Conservation (phyloP, 2,113 vertebrate genomes). For the Sakesphorus luctuosus region DNA sequence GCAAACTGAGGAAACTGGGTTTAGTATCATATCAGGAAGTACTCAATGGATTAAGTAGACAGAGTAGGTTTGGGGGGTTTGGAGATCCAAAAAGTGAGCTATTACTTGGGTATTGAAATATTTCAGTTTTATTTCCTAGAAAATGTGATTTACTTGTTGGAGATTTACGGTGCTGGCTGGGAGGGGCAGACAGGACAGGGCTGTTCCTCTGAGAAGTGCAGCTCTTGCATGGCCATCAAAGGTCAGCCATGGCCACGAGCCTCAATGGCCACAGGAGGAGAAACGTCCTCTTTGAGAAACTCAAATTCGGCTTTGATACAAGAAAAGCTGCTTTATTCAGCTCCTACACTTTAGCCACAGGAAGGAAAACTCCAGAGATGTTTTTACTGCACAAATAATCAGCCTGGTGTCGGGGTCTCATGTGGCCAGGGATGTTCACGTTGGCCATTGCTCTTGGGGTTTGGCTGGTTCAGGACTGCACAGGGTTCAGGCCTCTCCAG, state of each 20-base stretch:
- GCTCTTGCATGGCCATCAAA: background rate
- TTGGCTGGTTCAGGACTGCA: background rate
- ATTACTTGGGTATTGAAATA: background rate
- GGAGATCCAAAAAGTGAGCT: background rate
- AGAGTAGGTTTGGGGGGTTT: background rate
- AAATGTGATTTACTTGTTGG: background rate
- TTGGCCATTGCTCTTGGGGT: background rate
- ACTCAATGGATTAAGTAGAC: background rate
- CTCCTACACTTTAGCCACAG: background rate
- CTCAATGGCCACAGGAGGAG: background rate
- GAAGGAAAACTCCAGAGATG: background rate
- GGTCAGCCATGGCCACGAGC: background rate
- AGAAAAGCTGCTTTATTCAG: background rate
- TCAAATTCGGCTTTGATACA: background rate
- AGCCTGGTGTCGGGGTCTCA: fast-evolving
- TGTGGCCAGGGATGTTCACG: background rate
- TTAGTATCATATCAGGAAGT: conserved; percentile 29
- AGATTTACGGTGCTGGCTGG: background rate
- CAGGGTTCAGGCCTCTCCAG: background rate
- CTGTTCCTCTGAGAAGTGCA: background rate
- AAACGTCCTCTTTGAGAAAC: background rate
- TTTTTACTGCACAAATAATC: background rate
- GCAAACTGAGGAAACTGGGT: background rate
- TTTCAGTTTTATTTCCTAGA: conserved; percentile 5
- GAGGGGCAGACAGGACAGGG: background rate